Evolutionary conservation across 2,113 vertebrate genomes (phyloP).

Genomic region (Ivindomyrus marchei): DNA sequence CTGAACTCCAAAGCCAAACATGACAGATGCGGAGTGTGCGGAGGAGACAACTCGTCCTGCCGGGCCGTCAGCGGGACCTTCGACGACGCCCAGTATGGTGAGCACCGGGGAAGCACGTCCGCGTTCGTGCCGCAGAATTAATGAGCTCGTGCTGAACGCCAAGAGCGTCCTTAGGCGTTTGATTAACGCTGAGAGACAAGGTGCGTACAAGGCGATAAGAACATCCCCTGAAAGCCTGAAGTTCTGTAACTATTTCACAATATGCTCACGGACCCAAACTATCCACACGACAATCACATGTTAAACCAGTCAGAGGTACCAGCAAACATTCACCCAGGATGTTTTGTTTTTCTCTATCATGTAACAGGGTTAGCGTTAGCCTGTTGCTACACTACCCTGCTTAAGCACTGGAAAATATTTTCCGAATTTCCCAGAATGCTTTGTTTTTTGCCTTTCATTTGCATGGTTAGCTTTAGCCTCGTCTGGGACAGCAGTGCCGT

Average conservation of each 20-base stretch:
- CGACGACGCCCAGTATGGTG: slow-evolving; percentile 87
- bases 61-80: slow-evolving; percentile 82
- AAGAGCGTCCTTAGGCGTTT: not conserved
- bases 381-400: not conserved
- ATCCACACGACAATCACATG: not conserved
- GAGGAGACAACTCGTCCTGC: slow-evolving; percentile 91
- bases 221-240: not conserved
- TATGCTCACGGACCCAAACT: not conserved
- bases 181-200: not conserved
- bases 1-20: slow-evolving; percentile 87
- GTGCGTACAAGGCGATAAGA: not conserved
- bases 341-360: not conserved
- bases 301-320: not conserved
- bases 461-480: not conserved
- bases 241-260: not conserved
- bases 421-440: not conserved
- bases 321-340: not conserved
- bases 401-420: not conserved
- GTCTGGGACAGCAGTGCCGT: not conserved
- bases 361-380: not conserved
- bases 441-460: not conserved
- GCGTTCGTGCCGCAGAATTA: not conserved
- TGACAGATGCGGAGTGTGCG: slow-evolving; percentile 93
- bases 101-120: slow-evolving; percentile 21
- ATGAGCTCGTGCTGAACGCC: no score